Base-by-base conservation (phyloP, 2,888 invertebrate species). In the Andrena flavipes region DNA sequence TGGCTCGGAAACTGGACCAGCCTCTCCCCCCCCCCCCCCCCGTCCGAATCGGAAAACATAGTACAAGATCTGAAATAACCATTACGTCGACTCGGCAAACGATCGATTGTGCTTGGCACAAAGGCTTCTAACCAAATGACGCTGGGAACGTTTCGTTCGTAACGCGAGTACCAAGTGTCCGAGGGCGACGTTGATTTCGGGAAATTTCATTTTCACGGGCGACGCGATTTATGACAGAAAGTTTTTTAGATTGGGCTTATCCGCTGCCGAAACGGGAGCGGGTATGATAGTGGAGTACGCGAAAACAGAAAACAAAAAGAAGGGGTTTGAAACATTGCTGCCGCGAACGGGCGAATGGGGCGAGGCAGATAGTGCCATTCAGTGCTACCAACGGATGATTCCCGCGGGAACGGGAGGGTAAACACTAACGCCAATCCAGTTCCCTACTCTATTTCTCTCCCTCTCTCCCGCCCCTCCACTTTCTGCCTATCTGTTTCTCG, bases 301-400 rank as follows among this genome's bases (percentile, higher is more conserved):
- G 48, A 33, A 69, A 48, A 48, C 56, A 64, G 59, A 76, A 20
- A 65, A n/a, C 23, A 49, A 33, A 33, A 49, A 74, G 59, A 49
- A 30, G 51, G 51, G 54, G 75, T 79, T 84, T 84, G 84, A 84
- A 82, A 82, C 84, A 84, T 84, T 76, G 71, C 63, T 35, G 51
- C 54, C 56, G 77, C 76, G 73, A 72, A 65, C 60, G 70, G 62
- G 73, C 48, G 76, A 73, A 78, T 63, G 83, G 76, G 76, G 69
- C 20, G 73, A 76, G 80, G 76, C 80, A 84, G 82, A 87, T 87
- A 89, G 85, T 87, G 84, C 76, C 82, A 86, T 89, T 90, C 88
- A 74, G 67, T 82, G 78, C 72, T 77, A 82, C 74, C 77, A 84
- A 82, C 82, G 82, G 78, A 82, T 85, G 72, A 84, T 89, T 84